Evolutionary conservation across 2,888 invertebrate genomes (phyloP).

Genomic region (Stenichneumon culpator): DNA sequence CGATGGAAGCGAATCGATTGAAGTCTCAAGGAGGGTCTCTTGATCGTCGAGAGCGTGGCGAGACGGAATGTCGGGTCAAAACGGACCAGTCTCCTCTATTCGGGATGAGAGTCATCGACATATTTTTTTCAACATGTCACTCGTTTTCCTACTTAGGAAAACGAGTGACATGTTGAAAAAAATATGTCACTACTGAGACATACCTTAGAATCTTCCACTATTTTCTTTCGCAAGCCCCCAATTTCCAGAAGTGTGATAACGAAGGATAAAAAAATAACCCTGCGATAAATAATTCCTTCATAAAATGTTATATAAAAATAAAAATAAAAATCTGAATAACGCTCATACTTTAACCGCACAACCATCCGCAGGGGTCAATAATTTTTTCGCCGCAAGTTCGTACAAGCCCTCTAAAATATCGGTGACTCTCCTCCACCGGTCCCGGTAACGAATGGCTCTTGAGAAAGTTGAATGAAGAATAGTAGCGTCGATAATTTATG

Average conservation of each 20-base stretch:
- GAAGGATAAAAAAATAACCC: neutral
- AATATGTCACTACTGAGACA: neutral
- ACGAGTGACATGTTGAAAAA: too few relatives aligned
- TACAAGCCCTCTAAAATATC: neutral
- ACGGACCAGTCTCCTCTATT: neutral
- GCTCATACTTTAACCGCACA: neutral
- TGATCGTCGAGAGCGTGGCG: too few relatives aligned
- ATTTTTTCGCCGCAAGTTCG: slow-evolving; percentile 4
- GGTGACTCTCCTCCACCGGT: neutral
- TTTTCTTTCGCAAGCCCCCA: neutral
- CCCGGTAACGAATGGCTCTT: slow-evolving; percentile 14
- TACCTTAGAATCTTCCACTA: too few relatives aligned
- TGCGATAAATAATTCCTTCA: neutral
- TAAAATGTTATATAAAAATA: neutral
- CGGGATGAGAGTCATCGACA: neutral
- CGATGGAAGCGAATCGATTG: neutral
- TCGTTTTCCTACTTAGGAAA: too few relatives aligned
- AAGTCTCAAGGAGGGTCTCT: too few relatives aligned
- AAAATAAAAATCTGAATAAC: neutral
- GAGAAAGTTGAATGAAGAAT: slow-evolving; percentile 23
- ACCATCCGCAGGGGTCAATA: neutral
- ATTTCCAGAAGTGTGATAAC: neutral
- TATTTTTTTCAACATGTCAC: too few relatives aligned
- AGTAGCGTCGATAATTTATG: slow-evolving; percentile 18
- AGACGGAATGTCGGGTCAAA: neutral